Conservation (phyloP, 2,113 vertebrate species). For the Rhea americana region DNA sequence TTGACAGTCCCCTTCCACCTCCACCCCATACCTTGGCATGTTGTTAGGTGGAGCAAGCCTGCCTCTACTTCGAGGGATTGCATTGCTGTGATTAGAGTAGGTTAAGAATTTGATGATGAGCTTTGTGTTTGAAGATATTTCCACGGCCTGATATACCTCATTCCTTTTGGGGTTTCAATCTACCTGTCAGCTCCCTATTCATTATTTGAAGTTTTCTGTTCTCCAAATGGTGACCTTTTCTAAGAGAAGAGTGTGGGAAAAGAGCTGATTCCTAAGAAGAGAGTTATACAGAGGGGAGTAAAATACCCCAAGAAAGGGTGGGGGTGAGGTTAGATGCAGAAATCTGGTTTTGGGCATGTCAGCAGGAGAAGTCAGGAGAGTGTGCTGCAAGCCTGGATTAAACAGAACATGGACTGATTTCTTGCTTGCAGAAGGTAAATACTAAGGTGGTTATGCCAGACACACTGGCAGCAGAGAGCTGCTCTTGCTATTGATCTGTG, state of each 20-base stretch:
- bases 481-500: background rate
- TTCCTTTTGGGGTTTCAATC: constrained; percentile 24
- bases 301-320: background rate
- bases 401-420: background rate
- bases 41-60: background rate
- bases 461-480: background rate
- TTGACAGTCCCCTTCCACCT: background rate
- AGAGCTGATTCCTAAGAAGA: background rate
- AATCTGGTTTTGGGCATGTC: background rate
- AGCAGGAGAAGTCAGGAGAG: background rate
- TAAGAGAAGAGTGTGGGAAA: background rate
- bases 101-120: constrained; percentile 5
- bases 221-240: constrained; percentile 35
- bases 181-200: constrained; percentile 8
- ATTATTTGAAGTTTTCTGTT: constrained; percentile 39
- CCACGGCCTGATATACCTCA: background rate
- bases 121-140: constrained; percentile 17
- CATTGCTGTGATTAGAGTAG: background rate
- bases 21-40: background rate
- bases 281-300: background rate
- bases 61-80: background rate
- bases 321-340: accelerated
- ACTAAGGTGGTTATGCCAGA: background rate
- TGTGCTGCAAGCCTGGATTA: background rate
- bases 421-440: background rate